phyloP scores from a whole-genome alignment of 2,113 vertebrate genomes.

The Microtus ochrogaster region DNA sequence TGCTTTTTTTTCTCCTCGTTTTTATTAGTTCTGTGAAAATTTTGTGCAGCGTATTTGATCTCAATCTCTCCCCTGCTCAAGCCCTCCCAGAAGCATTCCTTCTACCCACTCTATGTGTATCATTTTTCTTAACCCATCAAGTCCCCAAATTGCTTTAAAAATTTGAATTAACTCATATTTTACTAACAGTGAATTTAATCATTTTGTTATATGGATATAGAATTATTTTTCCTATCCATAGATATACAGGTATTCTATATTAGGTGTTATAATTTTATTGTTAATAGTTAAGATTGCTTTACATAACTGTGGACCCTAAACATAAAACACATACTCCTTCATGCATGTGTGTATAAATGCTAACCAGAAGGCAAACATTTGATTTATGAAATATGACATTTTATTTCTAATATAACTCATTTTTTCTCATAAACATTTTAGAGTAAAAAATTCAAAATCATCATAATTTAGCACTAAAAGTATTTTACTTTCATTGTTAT shows the following conservation, averaged over 20 bases:
- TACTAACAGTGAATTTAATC: constrained; percentile 24
- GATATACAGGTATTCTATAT: neutral
- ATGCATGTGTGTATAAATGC: neutral
- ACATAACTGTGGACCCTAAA: neutral
- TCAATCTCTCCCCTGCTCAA: neutral
- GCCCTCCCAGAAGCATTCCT: neutral
- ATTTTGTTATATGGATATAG: neutral
- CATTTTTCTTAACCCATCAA: neutral
- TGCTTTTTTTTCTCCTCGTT: neutral
- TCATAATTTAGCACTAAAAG: neutral
- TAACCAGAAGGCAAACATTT: neutral
- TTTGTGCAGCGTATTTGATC: neutral
- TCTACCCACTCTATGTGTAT: neutral
- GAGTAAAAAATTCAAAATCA: neutral
- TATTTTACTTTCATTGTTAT: neutral
- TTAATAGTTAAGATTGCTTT: neutral
- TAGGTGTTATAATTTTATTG: neutral
- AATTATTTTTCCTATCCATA: neutral
- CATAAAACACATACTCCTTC: neutral
- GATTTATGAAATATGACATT: neutral
- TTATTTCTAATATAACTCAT: constrained; percentile 17
- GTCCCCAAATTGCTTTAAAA: neutral
- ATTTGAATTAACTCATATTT: constrained; percentile 20
- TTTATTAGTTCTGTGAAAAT: neutral
- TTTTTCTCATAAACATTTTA: neutral